Evolutionary conservation across 2,888 invertebrate genomes (phyloP).

Genomic region (Hypomecis atomaria): DNA sequence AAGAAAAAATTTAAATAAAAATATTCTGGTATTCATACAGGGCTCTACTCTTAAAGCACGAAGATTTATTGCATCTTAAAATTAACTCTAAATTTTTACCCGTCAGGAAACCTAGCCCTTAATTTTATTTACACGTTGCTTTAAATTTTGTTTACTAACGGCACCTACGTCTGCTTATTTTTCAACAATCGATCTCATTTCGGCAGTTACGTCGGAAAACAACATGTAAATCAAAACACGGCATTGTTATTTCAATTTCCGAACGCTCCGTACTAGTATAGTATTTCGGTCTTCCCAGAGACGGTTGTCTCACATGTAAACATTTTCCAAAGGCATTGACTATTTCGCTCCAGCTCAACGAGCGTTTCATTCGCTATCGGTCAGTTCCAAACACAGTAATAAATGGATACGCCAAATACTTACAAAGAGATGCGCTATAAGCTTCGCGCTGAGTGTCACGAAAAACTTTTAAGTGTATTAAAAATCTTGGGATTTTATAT

Average conservation of each 20-base stretch:
- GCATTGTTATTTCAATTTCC: slow-evolving; percentile 15
- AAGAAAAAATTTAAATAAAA: no score
- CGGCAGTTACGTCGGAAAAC: slow-evolving; percentile 7
- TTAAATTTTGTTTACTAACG: slow-evolving; percentile 8
- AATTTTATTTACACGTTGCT: slow-evolving; percentile 4
- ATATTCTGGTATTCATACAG: no score
- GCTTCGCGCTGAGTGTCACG: no score
- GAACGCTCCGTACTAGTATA: slow-evolving; percentile 5
- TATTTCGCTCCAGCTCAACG: slow-evolving; percentile 5
- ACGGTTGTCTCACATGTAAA: slow-evolving; percentile 6
- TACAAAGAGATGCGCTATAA: no score
- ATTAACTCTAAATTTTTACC: no score
- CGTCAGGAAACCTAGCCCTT: background rate
- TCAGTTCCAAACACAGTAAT: background rate
- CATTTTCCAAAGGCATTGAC: background rate
- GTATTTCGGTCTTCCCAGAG: slow-evolving; percentile 12
- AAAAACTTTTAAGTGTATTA: no score
- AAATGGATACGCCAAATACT: no score
- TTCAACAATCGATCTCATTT: slow-evolving; percentile 4
- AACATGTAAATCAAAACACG: slow-evolving; percentile 23
- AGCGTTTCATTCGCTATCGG: slow-evolving; percentile 10
- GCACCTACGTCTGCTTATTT: background rate
- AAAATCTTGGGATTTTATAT: no score
- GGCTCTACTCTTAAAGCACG: no score
- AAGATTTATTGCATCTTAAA: no score